These are phyloP conservation scores for Heteropelma amictum DNA, from an alignment of 2,888 invertebrate genomes.

Conservation along the genomic window DNA sequence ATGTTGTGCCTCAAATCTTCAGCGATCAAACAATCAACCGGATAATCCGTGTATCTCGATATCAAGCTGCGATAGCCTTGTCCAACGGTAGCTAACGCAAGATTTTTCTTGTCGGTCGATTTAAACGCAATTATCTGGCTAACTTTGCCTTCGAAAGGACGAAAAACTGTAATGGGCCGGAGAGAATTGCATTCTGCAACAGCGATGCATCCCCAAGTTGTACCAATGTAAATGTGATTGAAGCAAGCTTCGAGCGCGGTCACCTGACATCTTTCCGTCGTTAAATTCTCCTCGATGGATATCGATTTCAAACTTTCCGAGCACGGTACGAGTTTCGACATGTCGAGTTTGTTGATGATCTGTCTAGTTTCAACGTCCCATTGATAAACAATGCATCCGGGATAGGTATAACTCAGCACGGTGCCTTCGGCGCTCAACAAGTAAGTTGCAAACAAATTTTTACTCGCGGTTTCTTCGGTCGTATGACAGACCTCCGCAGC, in stretches of 20 bases:
- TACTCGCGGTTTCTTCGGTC: conserved; percentile 80
- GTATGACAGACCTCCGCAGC: conserved; percentile 85
- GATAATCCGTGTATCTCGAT: conserved; percentile 81
- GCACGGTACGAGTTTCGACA: conserved; percentile 94
- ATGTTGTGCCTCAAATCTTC: conserved; percentile 78
- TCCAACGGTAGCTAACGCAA: conserved; percentile 88
- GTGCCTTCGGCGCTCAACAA: conserved; percentile 82
- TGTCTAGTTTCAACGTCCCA: conserved; percentile 86
- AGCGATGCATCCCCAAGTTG: conserved; percentile 96
- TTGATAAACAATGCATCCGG: conserved; percentile 92
- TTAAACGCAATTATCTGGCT: conserved; percentile 76
- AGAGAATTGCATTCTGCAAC: conserved; percentile 90
- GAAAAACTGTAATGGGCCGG: conserved; percentile 93
- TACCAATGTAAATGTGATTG: conserved; percentile 91
- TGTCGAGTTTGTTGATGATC: conserved; percentile 90
- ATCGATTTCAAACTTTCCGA: conserved; percentile 95
- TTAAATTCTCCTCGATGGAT: conserved; percentile 91
- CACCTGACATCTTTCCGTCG: conserved; percentile 87
- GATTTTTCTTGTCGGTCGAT: conserved; percentile 77
- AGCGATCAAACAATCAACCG: conserved; percentile 75
- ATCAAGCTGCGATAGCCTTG: conserved; percentile 90
- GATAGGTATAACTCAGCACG: conserved; percentile 91
- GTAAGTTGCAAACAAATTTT: conserved; percentile 85
- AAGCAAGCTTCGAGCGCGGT: conserved; percentile 74
- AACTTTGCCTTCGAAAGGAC: conserved; percentile 92